A percentile compares a stretch with the other conserved stretches of the same genome.
Conservation (phyloP, 2,797 vertebrate species). For the Craterocephalus amniculus region DNA sequence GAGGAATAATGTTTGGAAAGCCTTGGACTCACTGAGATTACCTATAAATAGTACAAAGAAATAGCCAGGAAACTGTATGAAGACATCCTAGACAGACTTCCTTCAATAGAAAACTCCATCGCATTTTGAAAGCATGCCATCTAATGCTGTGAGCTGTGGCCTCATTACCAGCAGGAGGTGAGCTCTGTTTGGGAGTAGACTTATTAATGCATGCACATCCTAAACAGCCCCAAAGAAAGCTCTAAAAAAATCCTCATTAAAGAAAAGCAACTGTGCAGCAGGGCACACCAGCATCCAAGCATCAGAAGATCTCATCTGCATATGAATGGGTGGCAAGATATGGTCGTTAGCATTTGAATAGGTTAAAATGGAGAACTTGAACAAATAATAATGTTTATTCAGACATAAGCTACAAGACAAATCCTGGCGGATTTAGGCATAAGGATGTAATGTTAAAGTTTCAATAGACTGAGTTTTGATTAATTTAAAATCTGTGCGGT, state of each 20-base stretch:
- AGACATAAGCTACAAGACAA: slow-evolving; percentile 40
- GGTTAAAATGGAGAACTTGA: slow-evolving; percentile 53
- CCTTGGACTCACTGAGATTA: background rate
- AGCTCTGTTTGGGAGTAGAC: slow-evolving; percentile 49
- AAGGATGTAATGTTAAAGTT: slow-evolving; percentile 17
- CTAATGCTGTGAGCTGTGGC: slow-evolving; percentile 43
- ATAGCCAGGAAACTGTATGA: background rate
- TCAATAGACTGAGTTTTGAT: slow-evolving; percentile 14
- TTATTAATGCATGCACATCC: slow-evolving; percentile 63
- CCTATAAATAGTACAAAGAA: background rate
- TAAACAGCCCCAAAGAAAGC: slow-evolving; percentile 56
- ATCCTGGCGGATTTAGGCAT: slow-evolving; percentile 29
- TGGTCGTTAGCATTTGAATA: slow-evolving; percentile 66
- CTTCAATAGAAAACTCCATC: slow-evolving; percentile 31
- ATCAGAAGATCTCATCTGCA: slow-evolving; percentile 63
- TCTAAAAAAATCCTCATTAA: slow-evolving; percentile 46
- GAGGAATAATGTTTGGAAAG: background rate
- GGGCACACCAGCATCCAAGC: slow-evolving; percentile 38
- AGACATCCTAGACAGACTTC: background rate
- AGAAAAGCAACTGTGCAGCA: slow-evolving; percentile 53
- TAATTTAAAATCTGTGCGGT: slow-evolving; percentile 9
- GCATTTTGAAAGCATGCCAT: slow-evolving; percentile 46
- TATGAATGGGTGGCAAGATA: slow-evolving; percentile 64
- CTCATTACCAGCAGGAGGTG: slow-evolving; percentile 63
- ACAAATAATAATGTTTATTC: slow-evolving; percentile 57